phyloP scores from a whole-genome alignment of 1,140 invertebrate genomes.

The Papilio polyxenes region DNA sequence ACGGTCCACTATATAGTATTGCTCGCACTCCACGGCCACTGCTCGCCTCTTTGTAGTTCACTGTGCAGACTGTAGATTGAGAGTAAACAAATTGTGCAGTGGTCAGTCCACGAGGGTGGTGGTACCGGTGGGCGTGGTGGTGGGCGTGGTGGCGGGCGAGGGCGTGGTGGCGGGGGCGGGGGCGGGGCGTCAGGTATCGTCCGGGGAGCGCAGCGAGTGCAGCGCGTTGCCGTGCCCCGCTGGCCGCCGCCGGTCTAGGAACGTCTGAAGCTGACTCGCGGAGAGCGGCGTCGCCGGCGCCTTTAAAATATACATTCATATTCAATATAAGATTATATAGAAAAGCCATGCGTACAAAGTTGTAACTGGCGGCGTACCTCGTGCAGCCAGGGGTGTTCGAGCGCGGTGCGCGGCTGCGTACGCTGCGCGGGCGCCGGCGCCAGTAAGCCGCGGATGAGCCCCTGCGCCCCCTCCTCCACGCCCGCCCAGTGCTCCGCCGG shows the following conservation, averaged over 20 bases:
- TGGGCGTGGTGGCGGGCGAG: background rate
- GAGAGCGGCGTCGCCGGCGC: constrained; percentile 58
- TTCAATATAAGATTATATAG: background rate
- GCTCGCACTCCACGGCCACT: no score
- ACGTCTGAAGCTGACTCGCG: constrained; percentile 67
- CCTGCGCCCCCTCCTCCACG: constrained; percentile 86
- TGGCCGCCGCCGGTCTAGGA: constrained; percentile 71
- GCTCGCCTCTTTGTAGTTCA: no score
- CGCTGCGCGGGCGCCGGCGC: constrained; percentile 82
- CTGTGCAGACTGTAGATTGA: no score
- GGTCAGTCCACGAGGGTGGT: no score
- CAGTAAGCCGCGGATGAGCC: constrained; percentile 84
- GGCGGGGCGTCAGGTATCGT: constrained; percentile 64
- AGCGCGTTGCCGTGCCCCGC: constrained; percentile 65
- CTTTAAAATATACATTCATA: constrained; percentile 46
- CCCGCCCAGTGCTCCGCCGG: constrained; percentile 89
- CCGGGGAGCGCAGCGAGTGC: constrained; percentile 65
- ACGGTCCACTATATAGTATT: background rate
- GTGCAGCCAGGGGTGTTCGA: constrained; percentile 83
- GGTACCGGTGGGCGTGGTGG: no score
- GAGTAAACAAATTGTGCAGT: no score
- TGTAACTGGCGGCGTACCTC: constrained; percentile 62
- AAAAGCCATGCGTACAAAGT: no score
- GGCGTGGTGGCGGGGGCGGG: constrained; percentile 25
- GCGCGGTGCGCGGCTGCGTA: constrained; percentile 79